Evolutionary conservation across 2,113 vertebrate genomes (phyloP).

Genomic region (Chiloscyllium plagiosum): DNA sequence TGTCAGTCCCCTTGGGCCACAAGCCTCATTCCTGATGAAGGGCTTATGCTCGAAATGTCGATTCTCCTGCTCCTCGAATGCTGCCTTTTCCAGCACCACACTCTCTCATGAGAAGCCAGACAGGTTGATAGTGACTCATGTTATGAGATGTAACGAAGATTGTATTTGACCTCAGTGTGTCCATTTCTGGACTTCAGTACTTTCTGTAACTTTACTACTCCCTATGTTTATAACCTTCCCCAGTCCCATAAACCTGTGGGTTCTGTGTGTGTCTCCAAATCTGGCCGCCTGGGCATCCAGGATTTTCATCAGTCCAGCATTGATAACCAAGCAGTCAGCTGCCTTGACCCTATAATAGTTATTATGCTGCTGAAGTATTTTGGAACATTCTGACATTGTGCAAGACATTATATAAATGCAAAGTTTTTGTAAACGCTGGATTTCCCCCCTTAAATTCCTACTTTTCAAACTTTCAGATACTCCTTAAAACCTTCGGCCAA

Average conservation of each 20-base stretch:
- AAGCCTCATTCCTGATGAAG: no score
- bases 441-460: neutral
- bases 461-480: neutral
- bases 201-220: neutral
- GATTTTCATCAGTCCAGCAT: neutral
- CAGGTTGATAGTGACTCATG: neutral
- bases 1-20: no score
- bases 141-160: neutral
- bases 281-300: neutral
- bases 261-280: neutral
- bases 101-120: neutral
- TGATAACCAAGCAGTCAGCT: neutral
- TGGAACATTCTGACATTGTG: neutral
- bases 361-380: neutral
- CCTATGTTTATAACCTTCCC: neutral
- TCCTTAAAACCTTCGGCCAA: conserved; percentile 8
- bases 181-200: neutral
- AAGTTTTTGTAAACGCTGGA: neutral
- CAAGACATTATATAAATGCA: neutral
- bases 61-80: no score
- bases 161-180: neutral
- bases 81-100: no score
- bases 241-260: neutral
- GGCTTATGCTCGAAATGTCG: no score
- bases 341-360: neutral